Evolutionary conservation across 2,888 invertebrate genomes (phyloP), one percentile per base, ranked within the genome.

Genomic region (Deilephila porcellus): DNA sequence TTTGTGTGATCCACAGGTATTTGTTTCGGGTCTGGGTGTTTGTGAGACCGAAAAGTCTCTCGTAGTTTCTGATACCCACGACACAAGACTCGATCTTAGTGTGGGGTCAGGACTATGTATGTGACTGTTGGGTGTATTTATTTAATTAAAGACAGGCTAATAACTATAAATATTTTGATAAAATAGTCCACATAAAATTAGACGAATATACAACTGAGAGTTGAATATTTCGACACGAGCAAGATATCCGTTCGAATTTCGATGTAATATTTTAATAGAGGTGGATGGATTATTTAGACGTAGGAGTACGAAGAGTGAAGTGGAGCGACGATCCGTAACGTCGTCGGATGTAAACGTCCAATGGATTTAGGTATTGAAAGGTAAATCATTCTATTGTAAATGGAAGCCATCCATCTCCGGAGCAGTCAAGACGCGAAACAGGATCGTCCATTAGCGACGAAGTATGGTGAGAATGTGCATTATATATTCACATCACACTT

Each of bases 361-460:
- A 76, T 75, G 71, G 72, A 72, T 70, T 63, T n/a, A 71, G 71
- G 45, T 71, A 71, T 71, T 71, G 60, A 71, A 73, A 70, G 64
- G 80, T 80, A 81, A 79, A 82, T 81, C 77, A 81, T 80, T 85
- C 73, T 77, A 78, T 81, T 81, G 82, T 80, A 84, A 88, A 88
- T 88, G 83, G 81, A 80, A 76, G 79, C 80, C 79, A 88, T 88
- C 82, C 81, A 84, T 89, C 88, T 88, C 84, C 75, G 64, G 74
- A 79, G 82, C 86, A 86, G 85, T 85, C 85, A 82, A 82, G 80
- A 81, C 77, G 78, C 81, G 82, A 82, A 83, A 81, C 83, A 79
- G 77, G 79, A 82, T 81, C 81, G 84, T 85, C 86, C 82, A 85
- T 88, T 86, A 85, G 79, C 80, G 82, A 75, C 79, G 81, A 84